phyloP scores from a whole-genome alignment of 2,797 vertebrate species.

The Acridotheres tristis region DNA sequence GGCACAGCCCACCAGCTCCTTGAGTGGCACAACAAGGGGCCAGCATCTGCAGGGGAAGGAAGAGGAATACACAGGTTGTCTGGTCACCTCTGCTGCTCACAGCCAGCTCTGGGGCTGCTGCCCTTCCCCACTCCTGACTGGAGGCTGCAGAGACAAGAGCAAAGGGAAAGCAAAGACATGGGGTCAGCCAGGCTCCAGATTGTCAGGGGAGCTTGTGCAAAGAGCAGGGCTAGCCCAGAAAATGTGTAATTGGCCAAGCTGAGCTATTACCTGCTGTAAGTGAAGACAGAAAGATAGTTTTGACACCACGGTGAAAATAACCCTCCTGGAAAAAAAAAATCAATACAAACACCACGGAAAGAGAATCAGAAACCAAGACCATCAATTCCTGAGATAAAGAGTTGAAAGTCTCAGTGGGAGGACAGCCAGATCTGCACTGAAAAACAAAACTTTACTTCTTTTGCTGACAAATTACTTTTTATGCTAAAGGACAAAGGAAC shows the following conservation, averaged over 20 bases:
- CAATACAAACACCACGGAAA: constrained; percentile 47
- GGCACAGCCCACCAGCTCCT: neutral
- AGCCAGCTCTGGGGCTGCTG: neutral
- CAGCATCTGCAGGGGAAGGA: accelerated
- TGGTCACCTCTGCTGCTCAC: neutral
- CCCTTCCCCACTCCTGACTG: accelerated
- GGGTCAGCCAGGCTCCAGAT: neutral
- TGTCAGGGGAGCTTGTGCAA: neutral
- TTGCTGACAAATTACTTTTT: constrained; percentile 44
- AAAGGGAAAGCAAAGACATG: neutral
- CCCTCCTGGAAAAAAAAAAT: constrained; percentile 49
- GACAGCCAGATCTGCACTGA: constrained; percentile 22
- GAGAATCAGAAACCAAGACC: constrained; percentile 27
- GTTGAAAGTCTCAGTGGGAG: constrained; percentile 48
- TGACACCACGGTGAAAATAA: constrained; percentile 62
- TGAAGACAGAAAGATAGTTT: constrained; percentile 39
- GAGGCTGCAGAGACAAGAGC: neutral
- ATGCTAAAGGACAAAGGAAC: constrained; percentile 22
- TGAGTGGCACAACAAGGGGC: neutral
- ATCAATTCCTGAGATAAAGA: constrained; percentile 61
- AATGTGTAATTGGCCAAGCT: neutral
- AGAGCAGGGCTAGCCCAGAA: neutral
- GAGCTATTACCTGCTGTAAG: constrained; percentile 60
- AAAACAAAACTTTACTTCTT: constrained; percentile 50
- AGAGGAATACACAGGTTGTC: neutral